Percentiles rank a stretch among this genome's conserved stretches.
Conservation (phyloP, 1,140 invertebrate genomes). For the Hylyphantes graminicola region DNA sequence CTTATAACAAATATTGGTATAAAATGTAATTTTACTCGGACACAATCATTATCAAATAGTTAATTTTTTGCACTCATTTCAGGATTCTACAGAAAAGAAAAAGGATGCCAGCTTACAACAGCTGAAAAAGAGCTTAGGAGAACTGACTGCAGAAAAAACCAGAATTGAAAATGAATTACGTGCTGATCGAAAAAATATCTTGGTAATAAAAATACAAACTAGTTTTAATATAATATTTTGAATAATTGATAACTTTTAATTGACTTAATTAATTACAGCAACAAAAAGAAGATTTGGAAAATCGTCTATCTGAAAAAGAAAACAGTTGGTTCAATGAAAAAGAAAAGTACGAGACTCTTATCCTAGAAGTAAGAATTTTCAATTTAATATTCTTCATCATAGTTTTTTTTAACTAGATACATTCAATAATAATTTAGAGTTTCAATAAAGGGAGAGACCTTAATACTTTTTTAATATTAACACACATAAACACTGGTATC, state of each 20-base stretch:
- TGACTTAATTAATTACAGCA: slow-evolving; percentile 4
- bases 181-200: slow-evolving; percentile 80
- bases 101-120: slow-evolving; percentile 29
- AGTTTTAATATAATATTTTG: background rate
- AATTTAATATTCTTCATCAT: background rate
- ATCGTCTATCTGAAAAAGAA: slow-evolving; percentile 34
- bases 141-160: slow-evolving; percentile 83
- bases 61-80: background rate
- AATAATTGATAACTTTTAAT: background rate
- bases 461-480: too few relatives aligned
- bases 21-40: too few relatives aligned
- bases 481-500: too few relatives aligned
- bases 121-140: slow-evolving; percentile 71
- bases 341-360: slow-evolving; percentile 29
- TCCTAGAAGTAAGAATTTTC: slow-evolving; percentile 16
- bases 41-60: too few relatives aligned
- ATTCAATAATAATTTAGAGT: too few relatives aligned
- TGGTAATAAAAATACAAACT: slow-evolving; percentile 65
- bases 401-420: too few relatives aligned
- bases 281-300: slow-evolving; percentile 73
- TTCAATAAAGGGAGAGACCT: too few relatives aligned
- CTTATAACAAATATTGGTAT: too few relatives aligned
- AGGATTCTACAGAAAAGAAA: slow-evolving; percentile 34
- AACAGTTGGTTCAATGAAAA: slow-evolving; percentile 24
- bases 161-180: slow-evolving; percentile 85